Evolutionary conservation across 2,888 invertebrate genomes (phyloP).

Genomic region (Eumacrocentrus americanus): DNA sequence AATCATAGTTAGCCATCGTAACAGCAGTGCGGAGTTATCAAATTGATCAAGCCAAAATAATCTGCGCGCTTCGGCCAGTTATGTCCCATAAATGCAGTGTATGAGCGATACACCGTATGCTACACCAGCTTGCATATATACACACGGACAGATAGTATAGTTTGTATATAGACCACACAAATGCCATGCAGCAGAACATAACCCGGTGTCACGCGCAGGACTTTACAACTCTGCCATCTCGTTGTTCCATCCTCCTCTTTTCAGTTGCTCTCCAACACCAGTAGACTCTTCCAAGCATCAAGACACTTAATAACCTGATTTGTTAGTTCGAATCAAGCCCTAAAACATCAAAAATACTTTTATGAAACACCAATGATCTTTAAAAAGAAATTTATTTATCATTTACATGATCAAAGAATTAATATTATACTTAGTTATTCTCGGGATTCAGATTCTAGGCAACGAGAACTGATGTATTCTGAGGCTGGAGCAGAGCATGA

Average conservation of each 20-base stretch:
- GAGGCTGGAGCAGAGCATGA: too few relatives aligned
- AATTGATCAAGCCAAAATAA: slow-evolving; percentile 62
- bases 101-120: slow-evolving; percentile 58
- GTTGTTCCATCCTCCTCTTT: slow-evolving; percentile 35
- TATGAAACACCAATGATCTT: too few relatives aligned
- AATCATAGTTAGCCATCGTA: slow-evolving; percentile 36
- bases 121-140: slow-evolving; percentile 47
- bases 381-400: too few relatives aligned
- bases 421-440: not conserved
- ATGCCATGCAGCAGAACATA: slow-evolving; percentile 53
- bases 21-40: slow-evolving; percentile 58
- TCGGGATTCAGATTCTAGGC: not conserved
- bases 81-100: slow-evolving; percentile 61
- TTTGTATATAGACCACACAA: slow-evolving; percentile 48
- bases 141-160: slow-evolving; percentile 36
- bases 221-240: slow-evolving; percentile 58
- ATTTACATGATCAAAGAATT: too few relatives aligned
- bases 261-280: too few relatives aligned
- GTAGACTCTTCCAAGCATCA: too few relatives aligned
- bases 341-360: too few relatives aligned
- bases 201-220: slow-evolving; percentile 59
- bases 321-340: too few relatives aligned
- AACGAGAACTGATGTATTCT: too few relatives aligned
- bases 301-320: too few relatives aligned
- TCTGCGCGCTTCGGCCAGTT: slow-evolving; percentile 56